Conservation (phyloP, 2,113 vertebrate species). For the Menura novaehollandiae region DNA sequence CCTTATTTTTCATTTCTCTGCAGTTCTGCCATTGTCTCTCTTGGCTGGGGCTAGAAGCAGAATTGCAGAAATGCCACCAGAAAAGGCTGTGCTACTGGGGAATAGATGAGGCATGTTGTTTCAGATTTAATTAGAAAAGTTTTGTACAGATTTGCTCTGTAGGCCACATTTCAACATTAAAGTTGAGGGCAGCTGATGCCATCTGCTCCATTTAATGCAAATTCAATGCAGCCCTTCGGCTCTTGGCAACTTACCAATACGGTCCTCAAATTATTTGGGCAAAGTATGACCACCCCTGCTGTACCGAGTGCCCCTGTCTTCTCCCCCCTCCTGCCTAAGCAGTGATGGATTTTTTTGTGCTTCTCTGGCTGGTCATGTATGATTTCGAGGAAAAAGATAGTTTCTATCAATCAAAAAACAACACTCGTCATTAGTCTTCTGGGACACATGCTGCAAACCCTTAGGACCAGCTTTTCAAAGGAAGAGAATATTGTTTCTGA, state of each 20-base stretch:
- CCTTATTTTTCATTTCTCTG: slow-evolving; percentile 10
- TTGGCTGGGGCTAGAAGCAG: background rate
- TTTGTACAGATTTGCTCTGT: slow-evolving; percentile 65
- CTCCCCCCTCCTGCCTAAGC: background rate
- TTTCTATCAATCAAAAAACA: slow-evolving; percentile 50
- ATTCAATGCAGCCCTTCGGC: slow-evolving; percentile 50
- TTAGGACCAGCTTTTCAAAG: slow-evolving; percentile 59
- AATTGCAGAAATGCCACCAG: slow-evolving; percentile 39
- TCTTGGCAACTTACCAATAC: slow-evolving; percentile 39
- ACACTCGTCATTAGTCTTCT: slow-evolving; percentile 50
- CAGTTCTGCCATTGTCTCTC: background rate
- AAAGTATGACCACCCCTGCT: slow-evolving; percentile 39
- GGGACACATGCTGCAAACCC: slow-evolving; percentile 55
- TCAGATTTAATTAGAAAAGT: slow-evolving; percentile 64
- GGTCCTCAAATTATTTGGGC: slow-evolving; percentile 12
- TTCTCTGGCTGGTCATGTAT: slow-evolving; percentile 1
- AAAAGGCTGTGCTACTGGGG: slow-evolving; percentile 38
- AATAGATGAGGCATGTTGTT: slow-evolving; percentile 56
- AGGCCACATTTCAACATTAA: slow-evolving; percentile 63
- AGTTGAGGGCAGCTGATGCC: slow-evolving; percentile 61
- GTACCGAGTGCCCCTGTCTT: background rate
- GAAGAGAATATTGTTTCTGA: slow-evolving; percentile 42
- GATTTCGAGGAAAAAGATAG: slow-evolving; percentile 25
- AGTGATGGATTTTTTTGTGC: slow-evolving; percentile 6
- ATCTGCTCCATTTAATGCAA: slow-evolving; percentile 65